Base-by-base conservation (phyloP, 2,888 invertebrate genomes). In the Acrobasis suavella region DNA sequence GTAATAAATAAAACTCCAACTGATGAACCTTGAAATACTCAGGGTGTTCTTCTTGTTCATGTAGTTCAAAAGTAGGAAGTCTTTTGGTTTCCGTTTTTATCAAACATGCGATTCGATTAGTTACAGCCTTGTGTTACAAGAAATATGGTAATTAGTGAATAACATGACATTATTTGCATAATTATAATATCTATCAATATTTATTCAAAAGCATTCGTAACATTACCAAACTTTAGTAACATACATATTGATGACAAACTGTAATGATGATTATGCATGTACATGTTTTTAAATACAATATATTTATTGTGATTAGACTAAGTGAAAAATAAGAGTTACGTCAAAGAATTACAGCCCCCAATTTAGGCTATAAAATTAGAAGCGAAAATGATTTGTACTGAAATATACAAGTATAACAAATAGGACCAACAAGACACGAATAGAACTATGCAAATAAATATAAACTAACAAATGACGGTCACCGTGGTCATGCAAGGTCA, bases 371-470 rank as follows among this genome's bases (percentile, higher is more conserved):
- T 32, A 32, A 32, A 8, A 32, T 0, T 32, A 32, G 7, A 32
- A 6, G 8, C 7, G 8, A 42, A 14, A 8, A 10, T 42, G 42
- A 14, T 39, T 39, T 9, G 10, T 39, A 10, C 39, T n/a, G n/a
- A 10, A 39, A 22, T 5, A 42, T 14, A 42, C 14, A 12, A 42
- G 42, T 14, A 10, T 42, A 10, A 3, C 2, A 42, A 12, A 42
- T 10, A 42, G 42, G 10, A 10, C 12, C 12, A 8, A 42, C 0
- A 10, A 42, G 39, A 10, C 42, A 42, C 14, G 10, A 42, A 10
- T 42, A 42, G 38, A 38, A n/a, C 54, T 56, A 42, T 14, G 17
- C 56, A 56, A 56, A 42, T 42, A 42, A 56, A 56, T 22, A 42
- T 56, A 17, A 52, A 56, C 1, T 39, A 55, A 55, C 16, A 16